Conservation (phyloP, 2,113 vertebrate species). For the Poecile atricapillus region DNA sequence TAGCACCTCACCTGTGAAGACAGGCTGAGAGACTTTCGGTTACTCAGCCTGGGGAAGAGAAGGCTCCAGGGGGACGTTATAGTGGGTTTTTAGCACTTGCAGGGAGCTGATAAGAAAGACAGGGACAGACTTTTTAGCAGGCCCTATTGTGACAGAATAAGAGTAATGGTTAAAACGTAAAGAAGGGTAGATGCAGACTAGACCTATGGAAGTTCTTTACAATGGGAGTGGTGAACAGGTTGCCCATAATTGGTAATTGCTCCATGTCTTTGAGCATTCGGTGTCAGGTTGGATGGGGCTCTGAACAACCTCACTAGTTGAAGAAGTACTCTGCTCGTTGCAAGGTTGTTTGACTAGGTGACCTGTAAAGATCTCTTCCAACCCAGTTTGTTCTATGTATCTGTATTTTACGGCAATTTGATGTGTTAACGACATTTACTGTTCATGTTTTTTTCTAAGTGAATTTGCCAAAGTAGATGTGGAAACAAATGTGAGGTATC, state of each 20-base stretch:
- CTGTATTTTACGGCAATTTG: neutral
- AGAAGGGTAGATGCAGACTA: too few species aligned
- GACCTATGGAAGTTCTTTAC: neutral
- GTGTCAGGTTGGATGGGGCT: neutral
- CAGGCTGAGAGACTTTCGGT: too few species aligned
- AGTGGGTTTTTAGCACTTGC: neutral
- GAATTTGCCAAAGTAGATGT: neutral
- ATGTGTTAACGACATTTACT: accelerated
- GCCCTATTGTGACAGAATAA: neutral
- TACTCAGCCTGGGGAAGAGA: neutral
- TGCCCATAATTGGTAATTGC: neutral
- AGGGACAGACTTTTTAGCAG: neutral
- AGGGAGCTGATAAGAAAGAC: neutral
- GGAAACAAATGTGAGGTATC: neutral
- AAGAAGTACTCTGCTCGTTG: neutral
- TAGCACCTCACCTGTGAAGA: neutral
- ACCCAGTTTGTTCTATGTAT: neutral
- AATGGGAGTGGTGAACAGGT: neutral
- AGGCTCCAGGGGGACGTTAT: too few species aligned
- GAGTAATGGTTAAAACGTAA: neutral
- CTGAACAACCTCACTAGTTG: neutral
- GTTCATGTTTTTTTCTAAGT: neutral
- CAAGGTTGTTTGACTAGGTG: neutral
- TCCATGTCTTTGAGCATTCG: neutral
- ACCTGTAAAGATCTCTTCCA: neutral